Conservation (phyloP, 2,113 vertebrate genomes). For the Eurystomus gularis region DNA sequence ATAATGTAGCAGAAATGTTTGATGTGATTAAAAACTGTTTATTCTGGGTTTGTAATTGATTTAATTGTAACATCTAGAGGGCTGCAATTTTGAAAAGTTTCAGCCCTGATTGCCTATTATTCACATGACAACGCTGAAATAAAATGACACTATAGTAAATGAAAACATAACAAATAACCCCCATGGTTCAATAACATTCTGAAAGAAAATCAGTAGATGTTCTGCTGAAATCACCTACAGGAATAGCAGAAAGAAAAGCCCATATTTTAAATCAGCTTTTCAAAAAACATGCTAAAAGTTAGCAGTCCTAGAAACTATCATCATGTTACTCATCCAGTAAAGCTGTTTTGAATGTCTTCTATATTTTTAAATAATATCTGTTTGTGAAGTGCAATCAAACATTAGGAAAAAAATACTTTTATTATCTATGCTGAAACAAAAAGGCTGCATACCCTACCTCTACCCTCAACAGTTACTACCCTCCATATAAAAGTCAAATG, state of each 20-base stretch:
- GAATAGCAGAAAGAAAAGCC: conserved; percentile 25
- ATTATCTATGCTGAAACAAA: neutral
- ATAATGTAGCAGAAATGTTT: conserved; percentile 72
- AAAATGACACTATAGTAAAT: conserved; percentile 66
- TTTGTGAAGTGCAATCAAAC: conserved; percentile 31
- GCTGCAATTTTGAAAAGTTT: conserved; percentile 76
- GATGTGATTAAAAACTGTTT: conserved; percentile 76
- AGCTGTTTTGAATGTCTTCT: neutral
- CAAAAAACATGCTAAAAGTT: conserved; percentile 9
- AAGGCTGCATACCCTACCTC: neutral
- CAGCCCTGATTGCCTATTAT: conserved; percentile 76
- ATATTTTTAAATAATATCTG: conserved; percentile 23
- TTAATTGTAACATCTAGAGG: conserved; percentile 77
- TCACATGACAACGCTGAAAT: conserved; percentile 71
- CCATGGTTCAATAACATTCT: conserved; percentile 53
- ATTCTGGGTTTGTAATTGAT: conserved; percentile 75
- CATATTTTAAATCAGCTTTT: neutral
- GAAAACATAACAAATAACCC: conserved; percentile 61
- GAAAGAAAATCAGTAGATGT: conserved; percentile 65
- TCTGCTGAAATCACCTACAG: conserved; percentile 47
- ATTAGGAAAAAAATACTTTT: conserved; percentile 28
- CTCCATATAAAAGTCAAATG: neutral
- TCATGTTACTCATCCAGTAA: conserved; percentile 1
- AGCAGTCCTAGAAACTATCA: neutral
- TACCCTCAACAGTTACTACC: neutral